A percentile compares a stretch with the other conserved stretches of the same genome.
Evolutionary conservation across 2,888 invertebrate genomes (phyloP).

Genomic region (Antitype chi): DNA sequence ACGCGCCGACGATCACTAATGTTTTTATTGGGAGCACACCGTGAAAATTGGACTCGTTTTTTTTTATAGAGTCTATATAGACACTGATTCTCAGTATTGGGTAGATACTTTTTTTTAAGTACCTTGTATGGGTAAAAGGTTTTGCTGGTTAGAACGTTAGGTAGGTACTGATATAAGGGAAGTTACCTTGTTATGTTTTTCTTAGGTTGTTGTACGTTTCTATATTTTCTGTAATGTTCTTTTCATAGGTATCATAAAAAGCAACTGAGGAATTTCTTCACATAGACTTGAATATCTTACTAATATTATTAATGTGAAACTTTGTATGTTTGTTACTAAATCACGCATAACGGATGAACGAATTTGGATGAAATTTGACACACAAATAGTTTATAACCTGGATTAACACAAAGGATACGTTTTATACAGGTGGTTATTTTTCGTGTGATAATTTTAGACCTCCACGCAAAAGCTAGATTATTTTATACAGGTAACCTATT

Average conservation of each 20-base stretch:
- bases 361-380: no score
- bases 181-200: slow-evolving; percentile 34
- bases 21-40: slow-evolving; percentile 77
- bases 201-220: slow-evolving; percentile 19
- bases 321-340: no score
- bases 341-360: no score
- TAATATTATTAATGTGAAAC: no score
- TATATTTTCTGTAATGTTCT: slow-evolving; percentile 10
- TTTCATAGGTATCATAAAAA: slow-evolving; percentile 24
- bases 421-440: no score
- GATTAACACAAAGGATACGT: no score
- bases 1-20: slow-evolving; percentile 76
- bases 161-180: slow-evolving; percentile 21
- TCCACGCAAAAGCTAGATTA: no score
- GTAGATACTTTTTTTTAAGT: slow-evolving; percentile 44
- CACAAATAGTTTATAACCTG: no score
- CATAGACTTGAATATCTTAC: not conserved
- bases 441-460: no score
- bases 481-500: no score
- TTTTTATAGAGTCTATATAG: slow-evolving; percentile 71
- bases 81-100: slow-evolving; percentile 72
- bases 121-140: slow-evolving; percentile 19
- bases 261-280: not conserved
- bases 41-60: slow-evolving; percentile 74
- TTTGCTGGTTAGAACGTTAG: slow-evolving; percentile 13